Evolutionary conservation across 2,797 vertebrate species (phyloP).

Genomic region (Dendrocincla tyrannina): DNA sequence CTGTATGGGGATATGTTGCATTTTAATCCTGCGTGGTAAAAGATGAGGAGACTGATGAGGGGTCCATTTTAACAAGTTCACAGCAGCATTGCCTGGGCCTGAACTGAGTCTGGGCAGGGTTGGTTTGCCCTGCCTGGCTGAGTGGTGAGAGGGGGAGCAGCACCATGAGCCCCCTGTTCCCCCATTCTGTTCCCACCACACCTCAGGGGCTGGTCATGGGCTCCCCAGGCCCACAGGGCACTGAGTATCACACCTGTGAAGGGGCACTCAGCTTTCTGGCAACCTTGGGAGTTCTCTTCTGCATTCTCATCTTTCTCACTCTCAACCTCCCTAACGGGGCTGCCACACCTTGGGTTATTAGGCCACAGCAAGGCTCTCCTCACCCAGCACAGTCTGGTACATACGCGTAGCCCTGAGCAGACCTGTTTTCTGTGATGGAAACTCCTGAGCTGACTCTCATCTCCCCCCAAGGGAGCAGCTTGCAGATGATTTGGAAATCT

Average conservation of each 20-base stretch:
- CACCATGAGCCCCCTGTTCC: neutral
- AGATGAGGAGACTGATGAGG: neutral
- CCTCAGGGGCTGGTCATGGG: neutral
- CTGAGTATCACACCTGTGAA: neutral
- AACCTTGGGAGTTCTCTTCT: neutral
- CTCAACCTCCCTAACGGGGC: fast-evolving
- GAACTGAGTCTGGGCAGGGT: neutral
- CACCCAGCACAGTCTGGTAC: fast-evolving
- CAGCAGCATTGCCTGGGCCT: neutral
- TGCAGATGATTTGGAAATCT: neutral
- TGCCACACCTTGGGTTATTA: neutral
- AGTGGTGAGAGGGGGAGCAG: neutral
- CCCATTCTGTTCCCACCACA: neutral
- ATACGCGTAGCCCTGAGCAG: fast-evolving
- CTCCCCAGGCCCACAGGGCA: neutral
- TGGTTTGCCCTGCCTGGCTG: neutral
- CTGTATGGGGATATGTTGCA: neutral
- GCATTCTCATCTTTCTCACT: neutral
- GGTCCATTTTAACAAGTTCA: neutral
- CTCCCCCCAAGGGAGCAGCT: neutral
- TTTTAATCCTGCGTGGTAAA: neutral
- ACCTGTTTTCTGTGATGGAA: neutral
- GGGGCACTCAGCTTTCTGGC: neutral
- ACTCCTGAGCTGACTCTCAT: neutral
- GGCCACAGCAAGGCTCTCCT: neutral